These are phyloP conservation scores for Epinephelus moara DNA, from an alignment of 2,113 vertebrate species.

Conservation along the genomic window DNA sequence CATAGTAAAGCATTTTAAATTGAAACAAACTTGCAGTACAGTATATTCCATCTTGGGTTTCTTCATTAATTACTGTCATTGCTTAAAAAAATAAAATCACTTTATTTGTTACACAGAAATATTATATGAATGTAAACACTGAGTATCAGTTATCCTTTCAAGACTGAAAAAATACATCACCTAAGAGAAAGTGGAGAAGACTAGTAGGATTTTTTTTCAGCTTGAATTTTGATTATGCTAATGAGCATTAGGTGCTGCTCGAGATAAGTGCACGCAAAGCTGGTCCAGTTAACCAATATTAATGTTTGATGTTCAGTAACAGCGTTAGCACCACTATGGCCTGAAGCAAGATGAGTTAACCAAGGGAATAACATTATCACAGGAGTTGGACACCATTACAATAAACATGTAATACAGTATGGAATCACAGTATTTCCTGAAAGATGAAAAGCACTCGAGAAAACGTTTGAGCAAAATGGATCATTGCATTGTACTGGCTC, in stretches of 20 bases:
- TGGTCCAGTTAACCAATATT: constrained; percentile 4
- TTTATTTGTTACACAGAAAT: background rate
- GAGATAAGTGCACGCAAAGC: background rate
- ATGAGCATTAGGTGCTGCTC: background rate
- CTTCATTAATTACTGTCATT: background rate
- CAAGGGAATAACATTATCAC: background rate
- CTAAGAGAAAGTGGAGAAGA: background rate
- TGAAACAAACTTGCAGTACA: background rate
- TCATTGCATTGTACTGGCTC: background rate
- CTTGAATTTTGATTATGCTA: constrained; percentile 19
- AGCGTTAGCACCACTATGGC: background rate
- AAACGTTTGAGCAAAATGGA: background rate
- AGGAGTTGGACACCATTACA: background rate
- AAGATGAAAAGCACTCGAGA: background rate
- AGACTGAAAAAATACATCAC: background rate
- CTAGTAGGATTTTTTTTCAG: background rate
- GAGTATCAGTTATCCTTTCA: background rate
- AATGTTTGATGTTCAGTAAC: constrained; percentile 24
- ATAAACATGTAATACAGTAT: background rate
- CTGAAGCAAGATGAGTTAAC: background rate
- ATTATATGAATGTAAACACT: background rate
- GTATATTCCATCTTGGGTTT: no score
- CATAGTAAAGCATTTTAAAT: background rate
- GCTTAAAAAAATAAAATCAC: background rate
- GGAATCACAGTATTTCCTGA: no score